Percentiles rank a stretch among this genome's conserved stretches.
Evolutionary conservation across 1,140 invertebrate genomes (phyloP).

Genomic region (Drosophila pseudoobscura): DNA sequence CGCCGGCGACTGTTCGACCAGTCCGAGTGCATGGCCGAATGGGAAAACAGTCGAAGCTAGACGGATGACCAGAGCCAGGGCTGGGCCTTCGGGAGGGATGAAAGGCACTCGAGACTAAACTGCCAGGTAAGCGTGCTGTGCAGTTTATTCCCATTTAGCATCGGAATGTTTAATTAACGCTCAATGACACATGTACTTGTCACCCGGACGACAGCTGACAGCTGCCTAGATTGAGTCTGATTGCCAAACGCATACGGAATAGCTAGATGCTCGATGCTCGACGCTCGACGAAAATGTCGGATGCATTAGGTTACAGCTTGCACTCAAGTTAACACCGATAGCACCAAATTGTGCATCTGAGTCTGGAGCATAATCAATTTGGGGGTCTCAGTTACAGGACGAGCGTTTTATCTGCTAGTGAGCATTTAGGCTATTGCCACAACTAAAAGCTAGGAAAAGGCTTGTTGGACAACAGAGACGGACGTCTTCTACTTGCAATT

Average conservation of each 20-base stretch:
- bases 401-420: neutral
- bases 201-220: slow-evolving; percentile 14
- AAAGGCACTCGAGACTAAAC: slow-evolving; percentile 6
- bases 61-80: neutral
- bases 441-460: slow-evolving; percentile 4
- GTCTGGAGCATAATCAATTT: slow-evolving; percentile 8
- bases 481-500: slow-evolving; percentile 1
- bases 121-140: neutral
- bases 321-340: neutral
- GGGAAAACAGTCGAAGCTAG: too few relatives aligned
- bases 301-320: slow-evolving; percentile 1
- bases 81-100: neutral
- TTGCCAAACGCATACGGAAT: slow-evolving; percentile 10
- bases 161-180: slow-evolving; percentile 27
- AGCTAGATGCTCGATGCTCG: too few relatives aligned
- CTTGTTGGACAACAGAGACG: too few relatives aligned
- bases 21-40: neutral
- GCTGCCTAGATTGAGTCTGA: neutral
- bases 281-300: neutral
- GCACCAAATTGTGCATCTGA: neutral
- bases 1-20: neutral
- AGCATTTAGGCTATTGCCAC: neutral
- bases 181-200: slow-evolving; percentile 24
- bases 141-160: slow-evolving; percentile 11
- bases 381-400: neutral